Evolutionary conservation across 1,140 invertebrate genomes (phyloP), one percentile per base, ranked within the genome.

Genomic region (Contarinia nasturtii): DNA sequence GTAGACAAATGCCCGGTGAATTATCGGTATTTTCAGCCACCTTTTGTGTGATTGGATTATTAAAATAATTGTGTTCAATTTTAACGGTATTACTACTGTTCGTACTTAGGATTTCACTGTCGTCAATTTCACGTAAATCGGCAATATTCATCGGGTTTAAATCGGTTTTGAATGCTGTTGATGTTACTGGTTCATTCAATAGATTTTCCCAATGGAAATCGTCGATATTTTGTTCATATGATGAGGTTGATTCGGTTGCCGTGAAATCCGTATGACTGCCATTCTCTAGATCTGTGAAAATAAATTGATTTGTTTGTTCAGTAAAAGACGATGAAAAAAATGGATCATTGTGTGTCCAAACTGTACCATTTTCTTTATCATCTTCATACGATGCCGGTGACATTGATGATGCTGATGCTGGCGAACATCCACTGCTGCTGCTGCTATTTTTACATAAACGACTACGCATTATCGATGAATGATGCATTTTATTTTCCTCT

Each of bases 1-100:
- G 71, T 2, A 73, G 54, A 53, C 71, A 73, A 7, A 73, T 60
- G 36, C 69, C 69, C 18, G 43, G 33, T n/a, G 14, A 8, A 44
- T 54, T 53, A 49, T 55, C 51, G 27, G 27, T 27, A 27, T 27
- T 27, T 11, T 54, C 52, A 1, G 2, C 22, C 45, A 51, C 46
- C 12, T 51, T 52, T 18, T 51, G 34, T 33, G 47, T 27, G 18
- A 21, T 34, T 48, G 48, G 40, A 44, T n/a, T 45, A 14, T 46
- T 45, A 14, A 20, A 44, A 45, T 56, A 57, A 50, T 53, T 55
- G 48, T 57, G 54, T 49, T 59, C 57, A 18, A 11, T 33, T 18
- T 27, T 45, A 22, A 47, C 46, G 12, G 15, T 33, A 20, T 43
- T 36, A 33, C 19, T 33, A 20, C 7, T 42, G n/a, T 27, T 14